Conservation (phyloP, 2,888 invertebrate genomes). For the Aleiodes testaceus region DNA sequence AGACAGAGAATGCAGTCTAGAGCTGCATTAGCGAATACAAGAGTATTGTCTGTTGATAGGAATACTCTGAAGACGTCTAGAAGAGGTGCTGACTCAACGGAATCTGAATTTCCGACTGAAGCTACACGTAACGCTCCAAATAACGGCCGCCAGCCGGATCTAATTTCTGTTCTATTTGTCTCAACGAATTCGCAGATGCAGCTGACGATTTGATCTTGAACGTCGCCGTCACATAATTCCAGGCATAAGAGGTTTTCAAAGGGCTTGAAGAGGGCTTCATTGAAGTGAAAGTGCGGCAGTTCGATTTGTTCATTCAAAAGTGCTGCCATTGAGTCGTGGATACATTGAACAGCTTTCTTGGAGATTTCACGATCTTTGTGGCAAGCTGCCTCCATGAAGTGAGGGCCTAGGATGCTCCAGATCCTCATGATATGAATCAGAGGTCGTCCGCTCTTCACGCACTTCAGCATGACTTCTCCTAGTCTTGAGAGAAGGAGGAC, state of each 20-base stretch:
- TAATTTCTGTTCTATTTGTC: slow-evolving; percentile 92
- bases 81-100: slow-evolving; percentile 82
- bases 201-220: slow-evolving; percentile 91
- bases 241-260: slow-evolving; percentile 95
- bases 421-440: slow-evolving; percentile 91
- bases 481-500: slow-evolving; percentile 84
- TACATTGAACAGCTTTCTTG: slow-evolving; percentile 92
- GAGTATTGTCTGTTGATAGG: slow-evolving; percentile 91
- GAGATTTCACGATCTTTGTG: slow-evolving; percentile 91
- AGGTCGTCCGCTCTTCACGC: slow-evolving; percentile 89
- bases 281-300: slow-evolving; percentile 94
- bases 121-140: slow-evolving; percentile 95
- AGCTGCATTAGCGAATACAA: slow-evolving; percentile 95
- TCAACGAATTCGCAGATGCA: slow-evolving; percentile 97
- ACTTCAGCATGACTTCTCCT: slow-evolving; percentile 90
- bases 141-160: slow-evolving; percentile 96
- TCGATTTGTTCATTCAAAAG: slow-evolving; percentile 90
- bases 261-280: slow-evolving; percentile 94
- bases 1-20: slow-evolving; percentile 94
- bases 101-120: slow-evolving; percentile 77
- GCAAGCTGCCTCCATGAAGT: slow-evolving; percentile 96
- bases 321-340: slow-evolving; percentile 93
- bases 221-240: slow-evolving; percentile 94
- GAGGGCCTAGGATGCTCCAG: slow-evolving; percentile 94
- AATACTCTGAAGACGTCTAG: slow-evolving; percentile 96